These are phyloP conservation scores for Heliothis subflexa DNA, from an alignment of 1,140 invertebrate genomes.

Conservation along the genomic window DNA sequence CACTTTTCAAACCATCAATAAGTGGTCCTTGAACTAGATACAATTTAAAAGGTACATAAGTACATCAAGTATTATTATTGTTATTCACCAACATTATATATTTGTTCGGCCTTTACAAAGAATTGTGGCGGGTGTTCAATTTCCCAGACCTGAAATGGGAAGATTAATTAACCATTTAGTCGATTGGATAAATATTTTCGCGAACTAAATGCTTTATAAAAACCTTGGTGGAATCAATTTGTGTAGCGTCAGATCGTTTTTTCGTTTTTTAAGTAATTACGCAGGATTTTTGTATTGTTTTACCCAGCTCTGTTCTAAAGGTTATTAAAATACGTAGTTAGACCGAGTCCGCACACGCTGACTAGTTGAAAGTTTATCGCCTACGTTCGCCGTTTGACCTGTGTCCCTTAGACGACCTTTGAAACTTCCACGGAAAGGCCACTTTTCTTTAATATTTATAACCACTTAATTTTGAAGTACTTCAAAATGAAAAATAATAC, in stretches of 20 bases:
- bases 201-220: conserved; percentile 35
- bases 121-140: conserved; percentile 37
- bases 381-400: conserved; percentile 11
- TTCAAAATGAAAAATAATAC: background rate
- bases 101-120: conserved; percentile 34
- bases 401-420: conserved; percentile 17
- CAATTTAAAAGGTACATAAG: conserved; percentile 8
- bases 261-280: background rate
- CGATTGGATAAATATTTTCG: conserved; percentile 42
- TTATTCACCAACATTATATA: conserved; percentile 20
- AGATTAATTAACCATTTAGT: conserved; percentile 39
- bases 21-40: background rate
- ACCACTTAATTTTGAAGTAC: background rate
- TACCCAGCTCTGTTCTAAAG: background rate
- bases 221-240: conserved; percentile 28
- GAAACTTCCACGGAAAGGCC: background rate
- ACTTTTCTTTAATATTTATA: conserved; percentile 13
- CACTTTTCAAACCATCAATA: conserved; percentile 3
- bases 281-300: background rate
- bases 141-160: conserved; percentile 37
- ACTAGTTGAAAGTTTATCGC: conserved; percentile 7
- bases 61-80: conserved; percentile 6
- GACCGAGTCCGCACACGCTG: background rate
- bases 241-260: conserved; percentile 1
- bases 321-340: background rate